Conservation (phyloP, 1,140 invertebrate species). For the Euwallacea similis region DNA sequence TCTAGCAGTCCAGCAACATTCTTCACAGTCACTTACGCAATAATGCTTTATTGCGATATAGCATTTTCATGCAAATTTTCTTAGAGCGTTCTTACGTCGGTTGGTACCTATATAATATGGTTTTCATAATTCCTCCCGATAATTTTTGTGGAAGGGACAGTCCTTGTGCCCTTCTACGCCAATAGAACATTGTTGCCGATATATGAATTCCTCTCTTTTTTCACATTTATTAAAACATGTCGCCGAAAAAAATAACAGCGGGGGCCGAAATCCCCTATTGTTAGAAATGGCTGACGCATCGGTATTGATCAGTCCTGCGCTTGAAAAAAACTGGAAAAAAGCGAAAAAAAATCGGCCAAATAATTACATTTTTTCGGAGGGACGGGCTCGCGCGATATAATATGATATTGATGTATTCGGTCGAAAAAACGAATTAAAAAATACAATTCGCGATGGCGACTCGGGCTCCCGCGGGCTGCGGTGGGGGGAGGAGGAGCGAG, state of each 20-base stretch:
- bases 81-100: no score
- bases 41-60: no score
- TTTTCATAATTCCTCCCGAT: no score
- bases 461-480: conserved; percentile 17
- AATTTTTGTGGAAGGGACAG: no score
- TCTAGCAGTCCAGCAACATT: no score
- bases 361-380: conserved; percentile 37
- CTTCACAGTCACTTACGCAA: no score
- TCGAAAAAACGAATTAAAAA: conserved; percentile 38
- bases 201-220: no score
- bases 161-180: no score
- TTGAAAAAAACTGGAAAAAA: conserved; percentile 33
- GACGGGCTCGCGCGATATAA: conserved; percentile 31
- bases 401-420: conserved; percentile 38
- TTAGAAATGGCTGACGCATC: conserved; percentile 37
- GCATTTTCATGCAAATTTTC: no score
- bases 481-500: not conserved
- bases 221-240: not conserved
- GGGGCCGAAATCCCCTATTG: conserved; percentile 23
- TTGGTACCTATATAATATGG: no score
- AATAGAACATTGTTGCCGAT: no score
- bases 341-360: conserved; percentile 34
- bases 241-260: conserved; percentile 10
- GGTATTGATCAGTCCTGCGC: conserved; percentile 34
- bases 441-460: conserved; percentile 36